A percentile compares a stretch with the other conserved stretches of the same genome.
Evolutionary conservation across 2,113 vertebrate species (phyloP).

Genomic region (Camelus bactrianus): DNA sequence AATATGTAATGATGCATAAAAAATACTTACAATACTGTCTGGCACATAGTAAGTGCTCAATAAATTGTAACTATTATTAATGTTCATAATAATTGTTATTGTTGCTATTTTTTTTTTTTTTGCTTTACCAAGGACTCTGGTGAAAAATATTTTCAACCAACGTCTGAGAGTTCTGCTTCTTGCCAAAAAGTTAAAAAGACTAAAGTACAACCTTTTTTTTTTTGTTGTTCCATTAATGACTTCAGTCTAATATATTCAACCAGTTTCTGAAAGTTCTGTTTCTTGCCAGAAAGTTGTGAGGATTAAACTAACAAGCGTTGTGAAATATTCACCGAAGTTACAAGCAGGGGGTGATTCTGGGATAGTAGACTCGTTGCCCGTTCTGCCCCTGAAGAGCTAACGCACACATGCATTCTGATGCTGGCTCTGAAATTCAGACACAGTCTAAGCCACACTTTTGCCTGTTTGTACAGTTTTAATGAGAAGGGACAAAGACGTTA

Average conservation of each 20-base stretch:
- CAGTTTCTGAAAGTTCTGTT: not conserved
- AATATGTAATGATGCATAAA: not conserved
- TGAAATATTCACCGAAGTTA: not conserved
- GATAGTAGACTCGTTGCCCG: not conserved
- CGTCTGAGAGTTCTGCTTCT: not conserved
- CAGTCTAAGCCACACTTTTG: not conserved
- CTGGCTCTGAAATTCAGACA: not conserved
- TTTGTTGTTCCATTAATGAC: not conserved
- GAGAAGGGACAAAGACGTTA: constrained; percentile 61
- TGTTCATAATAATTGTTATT: not conserved
- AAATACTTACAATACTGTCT: not conserved
- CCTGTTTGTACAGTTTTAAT: constrained; percentile 60
- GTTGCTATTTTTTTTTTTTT: not conserved
- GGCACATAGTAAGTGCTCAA: not conserved
- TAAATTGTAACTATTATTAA: not conserved
- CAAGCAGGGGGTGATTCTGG: not conserved
- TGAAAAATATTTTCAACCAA: not conserved
- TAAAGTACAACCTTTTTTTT: not conserved
- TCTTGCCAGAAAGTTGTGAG: not conserved
- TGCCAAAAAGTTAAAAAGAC: not conserved
- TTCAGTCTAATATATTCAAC: not conserved
- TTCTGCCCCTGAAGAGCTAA: not conserved
- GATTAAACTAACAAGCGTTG: constrained; percentile 4
- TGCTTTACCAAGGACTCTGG: not conserved
- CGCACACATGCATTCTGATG: rapidly evolving